Base-by-base conservation (phyloP, 2,113 vertebrate genomes). In the Leuciscus idus region DNA sequence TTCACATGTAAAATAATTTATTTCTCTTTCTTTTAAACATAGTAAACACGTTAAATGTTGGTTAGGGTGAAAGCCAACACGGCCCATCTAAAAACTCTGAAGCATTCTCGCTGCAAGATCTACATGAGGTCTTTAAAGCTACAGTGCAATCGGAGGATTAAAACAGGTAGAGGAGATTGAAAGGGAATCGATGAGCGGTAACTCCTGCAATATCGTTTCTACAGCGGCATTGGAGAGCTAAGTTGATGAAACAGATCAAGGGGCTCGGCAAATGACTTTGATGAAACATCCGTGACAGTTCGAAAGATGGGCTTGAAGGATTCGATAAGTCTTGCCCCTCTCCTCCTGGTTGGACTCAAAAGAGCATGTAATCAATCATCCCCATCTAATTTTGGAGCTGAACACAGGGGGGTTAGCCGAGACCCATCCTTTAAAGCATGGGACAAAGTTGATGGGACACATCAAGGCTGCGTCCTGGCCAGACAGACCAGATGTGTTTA, bases 261-360 rank as follows among this genome's bases (percentile, higher is more conserved):
- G 59, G 73, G 30, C 13, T 86, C 6, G 17, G 59, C 17, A 48
- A 84, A 89, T 84, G 90, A 88, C 91, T 93, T 92, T 93, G 92
- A 93, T 92, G 80, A 93, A 93, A 91, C 91, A 89, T 84, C 89
- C 88, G 88, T 91, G 88, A 91, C 90, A 92, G 87, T 88, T 82
- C 61, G 30, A 23, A 81, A 70, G 28, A 90, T 70, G 80, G 88
- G 82, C 87, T 93, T 91, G 93, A 93, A 91, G 86, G 89, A 91
- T 92, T 91, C 88, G 84, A 91, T 89, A 88, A 88, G 83, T 87
- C 88, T 78, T 59, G 81, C 79, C 72, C 85, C 81, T 84, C 80
- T 85, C 39, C 70, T 90, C 85, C 83, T 88, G 79, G 87, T 64
- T 84, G 87, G 89, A 88, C 80, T 88, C 84, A 90, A 88, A 89